Base-by-base conservation (phyloP, 2,113 vertebrate genomes). In the Bufo bufo region DNA sequence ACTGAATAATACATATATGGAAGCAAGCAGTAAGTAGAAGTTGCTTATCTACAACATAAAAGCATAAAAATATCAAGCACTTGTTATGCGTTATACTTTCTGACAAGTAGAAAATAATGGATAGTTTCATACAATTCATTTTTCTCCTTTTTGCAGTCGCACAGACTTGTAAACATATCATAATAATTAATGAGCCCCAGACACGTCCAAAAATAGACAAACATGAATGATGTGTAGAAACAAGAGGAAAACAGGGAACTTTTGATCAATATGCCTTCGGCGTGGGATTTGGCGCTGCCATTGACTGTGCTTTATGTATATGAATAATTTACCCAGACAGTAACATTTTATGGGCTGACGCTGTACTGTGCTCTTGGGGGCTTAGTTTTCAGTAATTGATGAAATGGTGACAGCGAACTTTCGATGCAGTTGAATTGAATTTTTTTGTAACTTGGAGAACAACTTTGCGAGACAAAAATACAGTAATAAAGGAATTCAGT, bases 211-310 rank as follows among this genome's bases (percentile, higher is more conserved):
- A 86, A 86, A 79, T 65, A 78, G 59, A 63, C 59, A 69, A 88
- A 82, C 56, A 75, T 77, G 86, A 88, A 75, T 77, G 80, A 88
- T 87, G 52, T 77, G 56, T 75, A 11, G 8, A 79, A 88, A 83
- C 58, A 23, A 83, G 45, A 77, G 58, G 72, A 49, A 77, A 61
- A 77, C 20, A 23, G 43, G 75, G 49, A 79, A 82, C 80, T 77
- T 82, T 83, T 83, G 86, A 88, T 88, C 78, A 75, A 83, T 83
- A 77, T 77, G 86, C 66, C 82, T 77, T 83, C 52, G n/a, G 54
- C 71, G 13, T 83, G 71, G 58, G 71, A 65, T 63, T 88, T 50
- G 20, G 71, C 19, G 49, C 8, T 23, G 47, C 69, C 45, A 43
- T 75, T 88, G 72, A 77, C 87, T 77, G 49, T 56, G 43, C 58